Evolutionary conservation across 1,140 invertebrate species (phyloP).

Genomic region (Lasioglossum baleicum): DNA sequence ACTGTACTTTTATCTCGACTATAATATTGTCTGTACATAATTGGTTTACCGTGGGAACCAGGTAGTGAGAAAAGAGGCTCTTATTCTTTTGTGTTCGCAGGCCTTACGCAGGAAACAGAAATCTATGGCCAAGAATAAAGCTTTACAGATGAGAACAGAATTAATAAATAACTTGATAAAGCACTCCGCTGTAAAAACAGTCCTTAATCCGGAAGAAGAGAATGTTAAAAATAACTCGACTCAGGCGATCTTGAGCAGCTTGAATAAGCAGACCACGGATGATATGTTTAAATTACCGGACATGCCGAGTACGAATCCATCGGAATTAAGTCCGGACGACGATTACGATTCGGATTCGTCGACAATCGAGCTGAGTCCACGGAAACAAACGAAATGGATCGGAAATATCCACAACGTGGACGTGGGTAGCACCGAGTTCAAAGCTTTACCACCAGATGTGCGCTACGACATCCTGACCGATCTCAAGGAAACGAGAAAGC

Average conservation of each 20-base stretch:
- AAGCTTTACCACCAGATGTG: conserved; percentile 90
- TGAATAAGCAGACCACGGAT: conserved; percentile 39
- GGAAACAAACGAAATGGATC: conserved; percentile 79
- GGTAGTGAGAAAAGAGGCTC: conserved; percentile 74
- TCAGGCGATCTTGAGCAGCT: conserved; percentile 30
- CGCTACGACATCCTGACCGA: conserved; percentile 96
- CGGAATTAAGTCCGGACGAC: conserved; percentile 69
- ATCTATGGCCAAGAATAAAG: conserved; percentile 85
- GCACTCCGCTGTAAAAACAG: conserved; percentile 77
- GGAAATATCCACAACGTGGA: conserved; percentile 90
- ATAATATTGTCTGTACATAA: conserved; percentile 73
- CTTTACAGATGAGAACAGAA: conserved; percentile 87
- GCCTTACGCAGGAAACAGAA: conserved; percentile 88
- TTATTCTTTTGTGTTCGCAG: conserved; percentile 80
- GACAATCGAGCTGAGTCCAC: conserved; percentile 74
- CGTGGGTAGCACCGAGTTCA: conserved; percentile 89
- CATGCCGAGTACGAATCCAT: conserved; percentile 77
- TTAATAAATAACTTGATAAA: conserved; percentile 84
- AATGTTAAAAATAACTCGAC: conserved; percentile 11
- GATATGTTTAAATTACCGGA: conserved; percentile 89
- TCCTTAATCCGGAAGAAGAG: conserved; percentile 68
- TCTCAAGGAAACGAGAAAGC: conserved; percentile 94
- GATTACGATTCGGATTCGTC: conserved; percentile 73
- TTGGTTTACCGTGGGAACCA: conserved; percentile 73
- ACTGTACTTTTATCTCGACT: conserved; percentile 71